Evolutionary conservation across 2,113 vertebrate genomes (phyloP).

Genomic region (Chionodraco myersi): DNA sequence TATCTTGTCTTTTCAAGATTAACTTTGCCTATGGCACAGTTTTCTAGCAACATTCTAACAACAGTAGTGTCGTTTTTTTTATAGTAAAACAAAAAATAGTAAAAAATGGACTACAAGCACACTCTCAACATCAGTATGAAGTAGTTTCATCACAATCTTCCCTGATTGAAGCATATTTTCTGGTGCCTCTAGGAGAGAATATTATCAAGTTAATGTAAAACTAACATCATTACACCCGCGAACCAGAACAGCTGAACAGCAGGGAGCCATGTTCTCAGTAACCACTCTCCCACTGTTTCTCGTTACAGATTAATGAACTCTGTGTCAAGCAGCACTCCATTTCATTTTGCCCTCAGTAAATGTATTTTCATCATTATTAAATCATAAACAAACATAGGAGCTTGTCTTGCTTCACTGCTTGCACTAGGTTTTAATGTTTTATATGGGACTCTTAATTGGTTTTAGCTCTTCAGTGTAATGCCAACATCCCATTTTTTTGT

Average conservation of each 20-base stretch:
- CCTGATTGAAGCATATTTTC: constrained; percentile 52
- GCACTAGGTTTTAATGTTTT: constrained; percentile 6
- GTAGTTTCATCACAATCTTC: constrained; percentile 52
- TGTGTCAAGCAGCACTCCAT: constrained; percentile 65
- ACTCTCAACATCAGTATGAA: constrained; percentile 51
- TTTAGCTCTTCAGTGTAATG: constrained; percentile 6
- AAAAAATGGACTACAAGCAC: background rate
- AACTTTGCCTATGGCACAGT: too few species aligned
- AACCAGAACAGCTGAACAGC: constrained; percentile 76
- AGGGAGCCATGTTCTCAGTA: constrained; percentile 73
- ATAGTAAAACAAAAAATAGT: background rate
- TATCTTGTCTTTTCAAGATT: too few species aligned
- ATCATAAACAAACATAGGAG: constrained; percentile 70
- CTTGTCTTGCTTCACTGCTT: constrained; percentile 35
- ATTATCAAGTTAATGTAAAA: constrained; percentile 75
- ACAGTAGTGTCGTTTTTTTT: background rate
- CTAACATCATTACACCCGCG: constrained; percentile 75
- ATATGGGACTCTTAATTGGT: constrained; percentile 9
- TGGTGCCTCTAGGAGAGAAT: constrained; percentile 56
- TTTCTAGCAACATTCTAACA: too few species aligned
- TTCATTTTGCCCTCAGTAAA: constrained; percentile 63
- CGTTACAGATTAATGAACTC: constrained; percentile 77
- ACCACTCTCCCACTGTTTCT: constrained; percentile 70
- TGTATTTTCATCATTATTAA: constrained; percentile 67
- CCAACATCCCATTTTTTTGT: background rate